phyloP scores from a whole-genome alignment of 1,140 invertebrate species.

The Conus ventricosus region DNA sequence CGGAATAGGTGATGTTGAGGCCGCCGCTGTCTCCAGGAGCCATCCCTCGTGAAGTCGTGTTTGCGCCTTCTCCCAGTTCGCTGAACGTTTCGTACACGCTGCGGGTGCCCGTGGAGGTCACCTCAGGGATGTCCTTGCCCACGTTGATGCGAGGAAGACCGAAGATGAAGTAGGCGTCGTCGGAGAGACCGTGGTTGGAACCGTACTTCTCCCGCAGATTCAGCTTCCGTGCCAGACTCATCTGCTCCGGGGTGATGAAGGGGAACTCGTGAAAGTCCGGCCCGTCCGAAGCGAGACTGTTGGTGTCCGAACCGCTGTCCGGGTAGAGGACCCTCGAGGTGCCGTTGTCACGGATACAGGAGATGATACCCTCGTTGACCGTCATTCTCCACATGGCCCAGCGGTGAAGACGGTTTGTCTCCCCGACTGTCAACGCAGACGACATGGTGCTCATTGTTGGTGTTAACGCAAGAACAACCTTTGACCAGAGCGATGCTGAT shows the following conservation, averaged over 20 bases:
- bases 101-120: slow-evolving; percentile 17
- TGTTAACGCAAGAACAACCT: neutral
- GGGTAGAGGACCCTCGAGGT: neutral
- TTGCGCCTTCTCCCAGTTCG: neutral
- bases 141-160: slow-evolving; percentile 31
- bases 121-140: slow-evolving; percentile 28
- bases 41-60: neutral
- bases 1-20: neutral
- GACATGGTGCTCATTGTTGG: neutral
- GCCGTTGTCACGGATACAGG: neutral
- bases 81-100: slow-evolving; percentile 21
- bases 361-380: slow-evolving; percentile 34
- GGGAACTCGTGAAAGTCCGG: slow-evolving; percentile 12
- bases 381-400: slow-evolving; percentile 38
- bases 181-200: slow-evolving; percentile 18
- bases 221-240: slow-evolving; percentile 1
- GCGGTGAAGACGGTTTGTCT: slow-evolving; percentile 34
- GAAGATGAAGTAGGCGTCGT: slow-evolving; percentile 38
- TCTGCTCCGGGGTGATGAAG: slow-evolving; percentile 7
- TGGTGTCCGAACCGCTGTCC: neutral
- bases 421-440: neutral
- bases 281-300: neutral
- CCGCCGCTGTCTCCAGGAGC: neutral
- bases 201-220: slow-evolving; percentile 34
- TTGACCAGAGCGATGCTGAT: neutral